Base-by-base conservation (phyloP, 2,113 vertebrate species). In the Corythaeola cristata region DNA sequence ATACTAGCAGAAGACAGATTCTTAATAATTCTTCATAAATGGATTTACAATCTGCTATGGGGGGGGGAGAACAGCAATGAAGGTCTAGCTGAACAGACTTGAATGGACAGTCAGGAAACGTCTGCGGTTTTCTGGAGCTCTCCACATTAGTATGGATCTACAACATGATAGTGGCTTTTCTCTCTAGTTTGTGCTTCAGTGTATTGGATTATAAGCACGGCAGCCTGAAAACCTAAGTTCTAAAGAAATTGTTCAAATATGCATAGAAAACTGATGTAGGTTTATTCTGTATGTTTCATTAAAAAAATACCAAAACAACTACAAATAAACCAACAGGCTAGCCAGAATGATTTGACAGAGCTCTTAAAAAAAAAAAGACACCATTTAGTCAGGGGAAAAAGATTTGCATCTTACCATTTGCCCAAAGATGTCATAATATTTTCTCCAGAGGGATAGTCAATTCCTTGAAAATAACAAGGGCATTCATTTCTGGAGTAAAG, bases 391-490 rank as follows among this genome's bases (percentile, higher is more conserved):
- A 53, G 2, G 4, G 20, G 15, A 68, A 76, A 84, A 35, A 24
- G 14, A 44, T 55, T 58, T 23, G 3, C 52, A 16, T 79, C 99
- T 99, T 98, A 99, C 99, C 99, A 99, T 97, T 98, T 98, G 93
- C 99, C 99, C 96, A 99, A 98, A 92, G 99, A 99, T 4, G 98
- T 99, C 97, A 99, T 95, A 88, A 99, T 90, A 44, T 98, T 98
- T 94, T 99, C 99, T 95, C 99, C 99, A 5, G 99, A 98, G 8
- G 99, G 98, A 82, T 99, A 99, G 77, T 99, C 98, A 63, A 98
- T 97, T 93, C 99, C 99, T 66, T 99, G 98, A 95, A 99, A 99
- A 88, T 98, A 98, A 96, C 99, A 99, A 6, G 99, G 99, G 71
- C 99, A 99, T 91, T 99, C 98, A 59, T 96, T 98, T 98, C 99